Conservation (phyloP, 2,113 vertebrate species). For the Turdus rufiventris region DNA sequence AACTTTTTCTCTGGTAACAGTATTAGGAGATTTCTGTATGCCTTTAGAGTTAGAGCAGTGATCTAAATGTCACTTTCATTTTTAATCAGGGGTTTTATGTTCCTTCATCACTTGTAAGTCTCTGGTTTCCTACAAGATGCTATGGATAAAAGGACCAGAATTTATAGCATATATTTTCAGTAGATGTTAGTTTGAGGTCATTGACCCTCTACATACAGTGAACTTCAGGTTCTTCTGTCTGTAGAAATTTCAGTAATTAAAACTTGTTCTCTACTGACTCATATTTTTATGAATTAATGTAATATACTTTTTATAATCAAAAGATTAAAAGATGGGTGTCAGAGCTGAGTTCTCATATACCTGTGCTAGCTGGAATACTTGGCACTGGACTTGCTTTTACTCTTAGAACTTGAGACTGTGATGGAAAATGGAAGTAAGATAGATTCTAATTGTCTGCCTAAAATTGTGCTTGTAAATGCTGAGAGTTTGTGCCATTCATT, state of each 20-base stretch:
- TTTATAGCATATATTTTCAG: background rate
- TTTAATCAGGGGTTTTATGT: background rate
- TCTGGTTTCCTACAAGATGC: background rate
- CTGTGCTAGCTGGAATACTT: background rate
- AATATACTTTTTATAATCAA: background rate
- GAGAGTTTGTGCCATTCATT: accelerated
- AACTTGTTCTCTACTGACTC: background rate
- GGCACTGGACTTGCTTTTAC: background rate
- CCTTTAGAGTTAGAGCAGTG: background rate
- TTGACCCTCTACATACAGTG: background rate
- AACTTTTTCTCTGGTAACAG: background rate
- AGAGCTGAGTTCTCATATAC: background rate
- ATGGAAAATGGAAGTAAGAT: background rate
- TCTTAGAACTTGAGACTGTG: background rate
- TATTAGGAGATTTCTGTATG: background rate
- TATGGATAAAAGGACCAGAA: background rate
- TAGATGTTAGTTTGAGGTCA: background rate
- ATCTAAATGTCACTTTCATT: background rate
- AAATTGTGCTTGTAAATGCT: background rate
- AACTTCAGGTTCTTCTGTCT: background rate
- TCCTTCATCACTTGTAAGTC: background rate
- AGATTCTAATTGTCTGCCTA: background rate
- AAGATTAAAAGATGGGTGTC: background rate
- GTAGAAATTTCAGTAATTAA: background rate
- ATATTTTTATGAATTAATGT: background rate